Evolutionary conservation across 2,113 vertebrate genomes (phyloP).

Genomic region (Elaphurus davidianus): DNA sequence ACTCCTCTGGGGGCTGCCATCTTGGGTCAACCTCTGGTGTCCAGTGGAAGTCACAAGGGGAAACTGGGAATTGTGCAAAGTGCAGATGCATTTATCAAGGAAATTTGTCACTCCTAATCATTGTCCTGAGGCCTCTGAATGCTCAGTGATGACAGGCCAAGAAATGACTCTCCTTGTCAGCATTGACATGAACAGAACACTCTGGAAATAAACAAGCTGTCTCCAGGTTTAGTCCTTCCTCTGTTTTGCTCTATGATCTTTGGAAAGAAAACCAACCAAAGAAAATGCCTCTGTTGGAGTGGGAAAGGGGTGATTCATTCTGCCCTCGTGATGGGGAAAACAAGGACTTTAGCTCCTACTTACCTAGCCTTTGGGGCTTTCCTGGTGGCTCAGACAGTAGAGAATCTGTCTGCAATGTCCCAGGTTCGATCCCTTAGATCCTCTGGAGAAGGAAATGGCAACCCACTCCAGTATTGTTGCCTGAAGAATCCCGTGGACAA

Average conservation of each 20-base stretch:
- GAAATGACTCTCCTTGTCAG: background rate
- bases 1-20: slow-evolving; percentile 23
- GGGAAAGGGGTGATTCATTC: background rate
- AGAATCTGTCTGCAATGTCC: background rate
- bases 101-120: background rate
- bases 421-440: rapidly evolving
- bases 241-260: background rate
- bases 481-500: background rate
- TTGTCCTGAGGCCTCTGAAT: background rate
- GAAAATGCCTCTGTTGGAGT: background rate
- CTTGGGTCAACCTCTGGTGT: background rate
- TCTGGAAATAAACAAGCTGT: background rate
- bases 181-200: background rate
- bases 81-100: background rate
- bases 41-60: background rate
- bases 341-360: background rate
- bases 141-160: background rate
- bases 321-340: background rate
- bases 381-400: background rate
- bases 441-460: background rate
- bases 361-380: background rate
- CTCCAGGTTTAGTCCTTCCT: background rate
- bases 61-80: background rate
- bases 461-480: background rate
- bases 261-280: background rate